Evolutionary conservation across 2,797 vertebrate genomes (phyloP).

Genomic region (Xiphophorus birchmanni): DNA sequence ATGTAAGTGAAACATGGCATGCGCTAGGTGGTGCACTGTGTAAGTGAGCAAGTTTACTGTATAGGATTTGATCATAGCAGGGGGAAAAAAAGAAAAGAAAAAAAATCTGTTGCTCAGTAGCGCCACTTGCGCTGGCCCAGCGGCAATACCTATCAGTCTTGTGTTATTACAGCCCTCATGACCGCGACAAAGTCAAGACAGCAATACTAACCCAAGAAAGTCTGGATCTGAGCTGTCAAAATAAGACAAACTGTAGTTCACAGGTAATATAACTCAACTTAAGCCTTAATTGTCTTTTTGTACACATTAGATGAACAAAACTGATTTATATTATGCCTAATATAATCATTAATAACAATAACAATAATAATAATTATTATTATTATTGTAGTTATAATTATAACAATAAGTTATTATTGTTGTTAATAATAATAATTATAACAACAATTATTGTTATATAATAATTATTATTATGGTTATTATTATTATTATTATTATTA

Average conservation of each 20-base stretch:
- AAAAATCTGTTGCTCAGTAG: slow-evolving; percentile 81
- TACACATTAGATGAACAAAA: background rate
- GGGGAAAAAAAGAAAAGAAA: slow-evolving; percentile 56
- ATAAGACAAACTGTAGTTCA: slow-evolving; percentile 31
- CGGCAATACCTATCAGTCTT: slow-evolving; percentile 78
- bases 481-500: no score
- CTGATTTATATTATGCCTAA: background rate
- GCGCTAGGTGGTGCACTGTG: slow-evolving; percentile 82
- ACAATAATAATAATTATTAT: no score
- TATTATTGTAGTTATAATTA: no score
- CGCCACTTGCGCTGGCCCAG: slow-evolving; percentile 82
- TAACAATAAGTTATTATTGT: no score
- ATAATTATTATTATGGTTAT: no score
- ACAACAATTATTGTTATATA: no score
- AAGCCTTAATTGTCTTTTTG: background rate
- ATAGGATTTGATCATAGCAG: slow-evolving; percentile 73
- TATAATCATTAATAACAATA: background rate
- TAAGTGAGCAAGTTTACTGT: slow-evolving; percentile 70
- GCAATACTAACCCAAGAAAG: accelerated
- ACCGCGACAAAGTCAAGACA: slow-evolving; percentile 70
- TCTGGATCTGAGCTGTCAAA: slow-evolving; percentile 13
- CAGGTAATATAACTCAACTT: background rate
- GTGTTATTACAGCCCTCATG: slow-evolving; percentile 89
- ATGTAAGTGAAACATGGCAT: slow-evolving; percentile 65
- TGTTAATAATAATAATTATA: background rate